A percentile compares a stretch with the other conserved stretches of the same genome.
These are phyloP conservation scores for Crotalus viridis DNA, from an alignment of 2,113 vertebrate species.

Conservation along the genomic window DNA sequence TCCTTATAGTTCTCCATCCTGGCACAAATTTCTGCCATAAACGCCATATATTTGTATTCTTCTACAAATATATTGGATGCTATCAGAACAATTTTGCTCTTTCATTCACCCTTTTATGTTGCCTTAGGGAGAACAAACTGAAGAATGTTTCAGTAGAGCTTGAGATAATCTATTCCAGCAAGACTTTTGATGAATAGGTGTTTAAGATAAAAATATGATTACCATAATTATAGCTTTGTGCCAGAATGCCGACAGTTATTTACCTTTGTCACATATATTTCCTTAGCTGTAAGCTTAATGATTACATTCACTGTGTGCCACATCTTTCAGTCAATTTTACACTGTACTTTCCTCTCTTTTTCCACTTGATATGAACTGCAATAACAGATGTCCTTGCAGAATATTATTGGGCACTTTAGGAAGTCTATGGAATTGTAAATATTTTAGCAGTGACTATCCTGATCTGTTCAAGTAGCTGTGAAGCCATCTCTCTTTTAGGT, in stretches of 20 bases:
- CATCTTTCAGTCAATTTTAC: neutral
- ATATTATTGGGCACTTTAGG: neutral
- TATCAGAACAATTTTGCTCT: neutral
- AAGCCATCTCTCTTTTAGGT: neutral
- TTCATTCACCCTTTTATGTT: neutral
- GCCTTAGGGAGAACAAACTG: neutral
- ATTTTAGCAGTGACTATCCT: neutral
- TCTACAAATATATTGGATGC: neutral
- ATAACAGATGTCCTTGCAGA: neutral
- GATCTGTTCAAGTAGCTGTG: neutral
- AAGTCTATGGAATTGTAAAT: neutral
- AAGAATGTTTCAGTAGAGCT: neutral
- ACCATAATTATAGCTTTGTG: neutral
- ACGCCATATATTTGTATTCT: neutral
- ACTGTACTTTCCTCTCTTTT: neutral
- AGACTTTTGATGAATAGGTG: neutral
- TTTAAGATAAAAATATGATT: neutral
- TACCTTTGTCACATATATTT: slow-evolving; percentile 6
- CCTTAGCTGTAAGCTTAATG: neutral
- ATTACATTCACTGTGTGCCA: slow-evolving; percentile 6
- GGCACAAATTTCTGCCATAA: neutral
- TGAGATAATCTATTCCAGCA: neutral
- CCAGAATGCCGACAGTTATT: neutral
- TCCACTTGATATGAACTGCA: neutral
- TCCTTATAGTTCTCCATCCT: neutral